Base-by-base conservation (phyloP, 2,113 vertebrate genomes). In the Nematolebias whitei region DNA sequence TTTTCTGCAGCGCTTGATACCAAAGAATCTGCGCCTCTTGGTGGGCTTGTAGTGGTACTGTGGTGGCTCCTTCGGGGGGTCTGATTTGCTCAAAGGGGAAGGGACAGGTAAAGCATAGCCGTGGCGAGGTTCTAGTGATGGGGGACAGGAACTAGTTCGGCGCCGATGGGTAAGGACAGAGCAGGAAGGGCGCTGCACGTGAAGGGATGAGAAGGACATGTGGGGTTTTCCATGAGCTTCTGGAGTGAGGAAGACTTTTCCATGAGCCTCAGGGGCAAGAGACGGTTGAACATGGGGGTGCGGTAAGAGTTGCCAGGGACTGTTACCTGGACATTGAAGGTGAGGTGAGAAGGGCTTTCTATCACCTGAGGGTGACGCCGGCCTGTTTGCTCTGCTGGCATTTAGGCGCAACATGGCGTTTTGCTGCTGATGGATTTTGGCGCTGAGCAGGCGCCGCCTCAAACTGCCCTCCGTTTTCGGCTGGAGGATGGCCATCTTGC, bases 341-440 rank as follows among this genome's bases (percentile, higher is more conserved):
- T 81, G 74, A 56, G 83, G 22, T 40, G 75, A 67, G 45, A 23
- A 56, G 62, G 45, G 45, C 39, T 64, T 84, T 5, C n/a, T 65
- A 22, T 81, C 79, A 5, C 38, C 24, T 9, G 24, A 15, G 1
- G 71, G 23, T 1, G 18, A 29, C 45, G 4, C 24, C 0, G 40
- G 65, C 26, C 58, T 45, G 20, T 50, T 16, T 40, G 9, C 2
- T 2, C 52, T 26, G 0, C 47, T 56, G 0, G 49, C 16, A 1
- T 67, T 78, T 35, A 76, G 47, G 0, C 70, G 47, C 75, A 80
- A 66, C 12, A 91, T 74, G 15, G 85, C 87, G 0, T 82, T 67
- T 1, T 90, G 89, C 41, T 90, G 88, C 64, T 92, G 89, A 54
- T 91, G 84, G 76, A 92, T 79, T 56, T 87, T 91, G 53, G 92